Conservation (phyloP, 2,888 invertebrate species). For the Zaprionus lineosus region DNA sequence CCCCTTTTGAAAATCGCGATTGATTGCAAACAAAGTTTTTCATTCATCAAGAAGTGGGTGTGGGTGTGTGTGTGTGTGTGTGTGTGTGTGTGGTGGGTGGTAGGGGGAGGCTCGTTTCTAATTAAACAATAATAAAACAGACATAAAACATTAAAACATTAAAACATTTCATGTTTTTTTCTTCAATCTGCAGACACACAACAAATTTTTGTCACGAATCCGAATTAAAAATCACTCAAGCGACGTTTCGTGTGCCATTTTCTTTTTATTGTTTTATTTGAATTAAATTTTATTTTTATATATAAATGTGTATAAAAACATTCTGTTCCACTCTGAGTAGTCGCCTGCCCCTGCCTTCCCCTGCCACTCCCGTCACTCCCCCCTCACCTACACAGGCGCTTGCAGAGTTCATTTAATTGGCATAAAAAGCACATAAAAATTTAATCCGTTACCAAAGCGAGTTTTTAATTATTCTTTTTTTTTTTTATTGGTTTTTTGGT, state of each 20-base stretch:
- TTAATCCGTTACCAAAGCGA: slow-evolving; percentile 24
- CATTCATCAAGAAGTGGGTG: slow-evolving; percentile 8
- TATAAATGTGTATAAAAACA: slow-evolving; percentile 34
- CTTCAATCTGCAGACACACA: slow-evolving; percentile 41
- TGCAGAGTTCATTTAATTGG: slow-evolving; percentile 58
- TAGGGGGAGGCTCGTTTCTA: slow-evolving; percentile 21
- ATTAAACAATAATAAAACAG: slow-evolving; percentile 73
- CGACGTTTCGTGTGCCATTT: slow-evolving; percentile 72
- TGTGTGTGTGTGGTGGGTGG: background rate
- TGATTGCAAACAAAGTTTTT: slow-evolving; percentile 19
- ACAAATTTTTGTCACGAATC: slow-evolving; percentile 73
- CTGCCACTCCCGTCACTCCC: background rate
- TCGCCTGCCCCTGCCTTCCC: background rate
- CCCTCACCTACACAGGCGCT: background rate
- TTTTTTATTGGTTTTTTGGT: slow-evolving; percentile 16
- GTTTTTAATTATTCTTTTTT: slow-evolving; percentile 29
- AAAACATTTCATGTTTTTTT: slow-evolving; percentile 60
- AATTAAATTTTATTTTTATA: slow-evolving; percentile 13
- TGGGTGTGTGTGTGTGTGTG: too few species aligned
- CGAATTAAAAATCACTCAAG: slow-evolving; percentile 77
- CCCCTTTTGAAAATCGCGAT: slow-evolving; percentile 18
- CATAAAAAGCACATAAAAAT: slow-evolving; percentile 59
- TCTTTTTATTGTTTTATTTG: slow-evolving; percentile 16
- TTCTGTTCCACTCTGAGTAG: slow-evolving; percentile 10
- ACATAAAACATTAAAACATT: slow-evolving; percentile 67